A percentile compares a stretch with the other conserved stretches of the same genome.
These are phyloP conservation scores for Hippotragus niger DNA, from an alignment of 2,113 vertebrate genomes.

Conservation along the genomic window DNA sequence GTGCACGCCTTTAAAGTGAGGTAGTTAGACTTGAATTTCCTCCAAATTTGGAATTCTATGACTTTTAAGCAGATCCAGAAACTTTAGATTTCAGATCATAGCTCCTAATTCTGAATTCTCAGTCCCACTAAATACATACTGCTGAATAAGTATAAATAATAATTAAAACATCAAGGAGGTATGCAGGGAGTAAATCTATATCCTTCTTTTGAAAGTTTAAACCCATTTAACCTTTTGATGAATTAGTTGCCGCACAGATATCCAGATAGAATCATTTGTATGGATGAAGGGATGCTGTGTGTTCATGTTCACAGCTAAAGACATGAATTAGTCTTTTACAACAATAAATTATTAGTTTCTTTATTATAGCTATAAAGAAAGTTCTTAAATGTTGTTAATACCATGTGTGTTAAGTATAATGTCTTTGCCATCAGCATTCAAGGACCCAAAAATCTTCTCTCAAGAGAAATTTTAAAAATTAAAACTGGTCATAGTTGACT, in stretches of 20 bases:
- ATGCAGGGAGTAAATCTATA: background rate
- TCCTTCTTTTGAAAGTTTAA: conserved; percentile 17
- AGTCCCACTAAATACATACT: background rate
- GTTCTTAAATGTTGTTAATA: background rate
- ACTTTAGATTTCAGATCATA: background rate
- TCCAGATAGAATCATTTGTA: background rate
- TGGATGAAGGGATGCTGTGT: background rate
- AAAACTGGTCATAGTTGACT: background rate
- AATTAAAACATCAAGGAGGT: background rate
- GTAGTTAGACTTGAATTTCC: background rate
- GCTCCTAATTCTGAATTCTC: background rate
- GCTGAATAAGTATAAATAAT: background rate
- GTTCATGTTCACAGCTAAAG: background rate
- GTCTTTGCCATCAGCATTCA: background rate
- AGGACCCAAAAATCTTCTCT: background rate
- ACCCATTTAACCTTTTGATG: background rate
- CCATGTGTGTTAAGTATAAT: background rate
- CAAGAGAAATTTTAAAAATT: background rate
- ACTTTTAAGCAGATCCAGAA: background rate
- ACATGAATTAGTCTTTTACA: background rate
- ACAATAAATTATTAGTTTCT: background rate
- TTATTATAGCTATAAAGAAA: background rate
- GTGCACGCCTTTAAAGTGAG: background rate
- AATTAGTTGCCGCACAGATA: background rate
- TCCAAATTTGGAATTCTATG: background rate